These are phyloP conservation scores for Anableps anableps DNA, from an alignment of 2,797 vertebrate species.

Conservation along the genomic window DNA sequence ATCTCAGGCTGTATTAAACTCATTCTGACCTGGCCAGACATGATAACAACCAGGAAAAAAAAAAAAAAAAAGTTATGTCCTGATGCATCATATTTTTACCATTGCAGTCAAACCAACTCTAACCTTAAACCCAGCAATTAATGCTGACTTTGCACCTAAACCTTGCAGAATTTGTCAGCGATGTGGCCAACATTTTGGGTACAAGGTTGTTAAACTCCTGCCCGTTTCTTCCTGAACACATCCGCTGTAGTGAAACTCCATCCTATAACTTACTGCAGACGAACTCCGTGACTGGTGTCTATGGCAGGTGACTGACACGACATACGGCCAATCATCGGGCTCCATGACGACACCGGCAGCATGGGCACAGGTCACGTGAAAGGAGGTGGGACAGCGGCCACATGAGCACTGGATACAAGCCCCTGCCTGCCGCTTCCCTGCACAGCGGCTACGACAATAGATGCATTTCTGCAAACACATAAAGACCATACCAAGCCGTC, in stretches of 20 bases:
- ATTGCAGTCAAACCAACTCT: background rate
- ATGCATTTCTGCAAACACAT: slow-evolving; percentile 81
- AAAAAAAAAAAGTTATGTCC: background rate
- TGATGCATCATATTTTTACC: background rate
- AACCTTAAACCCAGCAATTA: background rate
- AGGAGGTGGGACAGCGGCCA: slow-evolving; percentile 92
- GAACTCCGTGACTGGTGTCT: slow-evolving; percentile 89
- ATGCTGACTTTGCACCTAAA: background rate
- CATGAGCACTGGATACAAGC: slow-evolving; percentile 97
- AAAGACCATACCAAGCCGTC: slow-evolving; percentile 51
- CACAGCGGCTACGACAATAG: slow-evolving; percentile 83
- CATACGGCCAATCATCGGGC: slow-evolving; percentile 95
- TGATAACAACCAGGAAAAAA: background rate
- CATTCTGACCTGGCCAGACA: background rate
- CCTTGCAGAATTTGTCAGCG: background rate
- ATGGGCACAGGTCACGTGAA: slow-evolving; percentile 97
- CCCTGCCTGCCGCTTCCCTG: slow-evolving; percentile 86
- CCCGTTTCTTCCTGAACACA: slow-evolving; percentile 5
- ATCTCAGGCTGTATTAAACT: background rate
- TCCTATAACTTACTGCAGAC: slow-evolving; percentile 84
- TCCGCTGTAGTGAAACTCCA: slow-evolving; percentile 16
- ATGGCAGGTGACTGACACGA: slow-evolving; percentile 95
- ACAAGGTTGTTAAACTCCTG: background rate
- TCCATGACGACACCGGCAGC: slow-evolving; percentile 94
- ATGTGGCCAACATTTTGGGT: background rate